Evolutionary conservation across 2,888 invertebrate genomes (phyloP).

Genomic region (Allygus modestus): DNA sequence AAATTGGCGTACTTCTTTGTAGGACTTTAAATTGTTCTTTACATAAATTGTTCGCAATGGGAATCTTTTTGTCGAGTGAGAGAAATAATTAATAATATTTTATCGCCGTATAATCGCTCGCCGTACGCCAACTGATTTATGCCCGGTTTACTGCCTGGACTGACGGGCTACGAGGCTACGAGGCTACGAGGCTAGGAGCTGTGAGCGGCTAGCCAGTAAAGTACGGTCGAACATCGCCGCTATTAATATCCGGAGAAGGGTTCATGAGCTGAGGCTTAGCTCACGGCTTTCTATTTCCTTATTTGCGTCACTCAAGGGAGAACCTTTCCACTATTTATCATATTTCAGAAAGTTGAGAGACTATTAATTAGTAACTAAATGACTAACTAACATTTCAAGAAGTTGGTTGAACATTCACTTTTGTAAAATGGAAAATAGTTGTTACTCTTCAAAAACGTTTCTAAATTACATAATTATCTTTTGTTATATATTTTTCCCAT

Average conservation of each 20-base stretch:
- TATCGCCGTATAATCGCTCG: no score
- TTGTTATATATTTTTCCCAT: neutral
- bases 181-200: no score
- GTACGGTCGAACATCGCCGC: neutral
- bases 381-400: neutral
- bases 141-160: neutral
- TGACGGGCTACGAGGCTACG: neutral
- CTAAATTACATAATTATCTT: neutral
- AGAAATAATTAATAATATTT: no score
- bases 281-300: conserved; percentile 27
- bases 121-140: conserved; percentile 10
- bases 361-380: conserved; percentile 21
- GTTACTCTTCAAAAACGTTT: neutral
- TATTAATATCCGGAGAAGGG: conserved; percentile 15
- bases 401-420: neutral
- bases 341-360: neutral
- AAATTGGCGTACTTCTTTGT: no score
- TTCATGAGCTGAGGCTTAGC: neutral
- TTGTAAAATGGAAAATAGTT: neutral
- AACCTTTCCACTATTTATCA: conserved; percentile 38
- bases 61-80: no score
- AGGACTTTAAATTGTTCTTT: no score
- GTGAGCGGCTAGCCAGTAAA: neutral
- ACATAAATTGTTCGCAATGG: no score
- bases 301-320: conserved; percentile 12